A percentile compares a stretch with the other conserved stretches of the same genome.
phyloP scores from a whole-genome alignment of 2,888 invertebrate species.

The Drosophila mayaguana region DNA sequence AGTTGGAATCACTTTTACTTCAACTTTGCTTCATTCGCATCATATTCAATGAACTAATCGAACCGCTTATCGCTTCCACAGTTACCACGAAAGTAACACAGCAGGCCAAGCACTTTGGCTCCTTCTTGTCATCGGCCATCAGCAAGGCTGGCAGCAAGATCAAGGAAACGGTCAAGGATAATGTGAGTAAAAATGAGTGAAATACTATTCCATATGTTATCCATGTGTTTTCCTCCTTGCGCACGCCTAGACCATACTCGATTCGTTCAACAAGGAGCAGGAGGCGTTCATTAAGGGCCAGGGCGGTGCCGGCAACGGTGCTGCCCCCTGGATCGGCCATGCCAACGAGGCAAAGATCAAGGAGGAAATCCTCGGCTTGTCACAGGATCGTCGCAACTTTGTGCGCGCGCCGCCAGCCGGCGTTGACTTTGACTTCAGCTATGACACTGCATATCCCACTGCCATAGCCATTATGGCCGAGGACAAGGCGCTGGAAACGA shows the following conservation, averaged over 20 bases:
- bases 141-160: constrained; percentile 98
- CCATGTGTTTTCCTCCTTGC: not conserved
- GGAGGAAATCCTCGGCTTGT: constrained; percentile 97
- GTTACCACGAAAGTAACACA: constrained; percentile 96
- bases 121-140: constrained; percentile 96
- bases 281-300: constrained; percentile 97
- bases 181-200: constrained; percentile 88
- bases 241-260: constrained; percentile 93
- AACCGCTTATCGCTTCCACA: constrained; percentile 77
- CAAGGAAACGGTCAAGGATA: constrained; percentile 98
- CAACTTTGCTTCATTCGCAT: not conserved
- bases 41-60: constrained; percentile 20
- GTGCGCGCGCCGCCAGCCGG: constrained; percentile 98
- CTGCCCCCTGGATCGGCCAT: constrained; percentile 96
- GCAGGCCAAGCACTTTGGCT: constrained; percentile 95
- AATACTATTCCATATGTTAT: not conserved
- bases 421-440: constrained; percentile 97
- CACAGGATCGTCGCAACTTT: constrained; percentile 99
- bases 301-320: constrained; percentile 89
- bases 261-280: constrained; percentile 98
- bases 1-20: constrained; percentile 38
- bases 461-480: constrained; percentile 97
- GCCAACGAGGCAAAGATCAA: constrained; percentile 97
- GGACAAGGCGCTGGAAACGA: constrained; percentile 98
- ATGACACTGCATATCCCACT: constrained; percentile 95